Evolutionary conservation across 2,888 invertebrate species (phyloP), one percentile per base, ranked within the genome.

Genomic region (Glyphotaelius pellucidus): DNA sequence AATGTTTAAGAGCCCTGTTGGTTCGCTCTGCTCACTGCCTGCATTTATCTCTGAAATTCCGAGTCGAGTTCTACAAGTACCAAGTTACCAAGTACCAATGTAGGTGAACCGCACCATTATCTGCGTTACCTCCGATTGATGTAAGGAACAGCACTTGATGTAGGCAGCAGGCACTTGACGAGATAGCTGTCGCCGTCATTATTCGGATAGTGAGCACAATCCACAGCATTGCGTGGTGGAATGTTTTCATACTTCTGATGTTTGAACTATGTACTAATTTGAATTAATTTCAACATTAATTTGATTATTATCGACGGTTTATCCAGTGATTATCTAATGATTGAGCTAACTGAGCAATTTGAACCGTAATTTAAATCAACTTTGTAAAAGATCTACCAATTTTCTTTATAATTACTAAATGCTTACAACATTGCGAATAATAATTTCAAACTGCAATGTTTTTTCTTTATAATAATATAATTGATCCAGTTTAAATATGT

Each of bases 31-130:
- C 25, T 83, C 35, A 2, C 19, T 35, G 83, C 83, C 19, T 35
- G 83, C 83, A 83, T 83, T 83, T 83, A 83, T 31, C 83, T 83
- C 35, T 38, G 35, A 35, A 83, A 83, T 83, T 35, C 32, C 32
- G 83, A 80, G 67, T n/a, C 67, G 25, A 67, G 67, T 25, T n/a
- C 25, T 25, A 67, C 67, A 25, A 67, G 67, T 25, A 52, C 52
- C 15, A 52, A 52, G 52, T 52, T 52, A 25, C 67, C 67, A 30
- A 25, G 47, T 90, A 89, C n/a, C 31, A 32, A 87, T 89, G 89
- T 91, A 84, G 84, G 89, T 84, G 89, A 91, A 91, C 80, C 38
- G 67, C 89, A 89, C 89, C 89, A 89, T 91, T 89, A 89, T 91
- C 83, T 84, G 79, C 84, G 80, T 91, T 87, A 79, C 89, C 83